Evolutionary conservation across 1,140 invertebrate species (phyloP).

Genomic region (Anastrepha obliqua): DNA sequence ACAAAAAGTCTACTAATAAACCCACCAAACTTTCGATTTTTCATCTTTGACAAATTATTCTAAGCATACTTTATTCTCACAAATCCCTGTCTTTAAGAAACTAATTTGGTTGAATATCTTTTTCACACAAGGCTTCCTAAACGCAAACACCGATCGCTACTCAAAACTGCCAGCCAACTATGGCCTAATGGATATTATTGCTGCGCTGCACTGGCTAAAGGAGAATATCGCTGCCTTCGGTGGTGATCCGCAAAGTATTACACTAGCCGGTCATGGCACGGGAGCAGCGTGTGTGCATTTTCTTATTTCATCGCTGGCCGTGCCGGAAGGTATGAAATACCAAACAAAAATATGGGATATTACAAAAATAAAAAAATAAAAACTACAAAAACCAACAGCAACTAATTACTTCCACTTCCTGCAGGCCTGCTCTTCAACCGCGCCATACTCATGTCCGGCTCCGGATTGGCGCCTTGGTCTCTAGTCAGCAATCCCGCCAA

Average conservation of each 20-base stretch:
- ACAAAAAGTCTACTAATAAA: no score
- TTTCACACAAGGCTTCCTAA: constrained; percentile 84
- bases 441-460: constrained; percentile 95
- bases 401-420: neutral
- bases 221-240: constrained; percentile 95
- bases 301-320: constrained; percentile 92
- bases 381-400: neutral
- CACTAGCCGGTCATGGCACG: constrained; percentile 94
- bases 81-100: no score
- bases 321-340: constrained; percentile 86
- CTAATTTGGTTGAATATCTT: neutral
- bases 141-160: constrained; percentile 89
- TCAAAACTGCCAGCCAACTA: constrained; percentile 92
- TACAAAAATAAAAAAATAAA: neutral
- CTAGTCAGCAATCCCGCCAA: constrained; percentile 89
- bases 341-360: constrained; percentile 34
- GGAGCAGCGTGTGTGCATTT: constrained; percentile 97
- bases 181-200: constrained; percentile 96
- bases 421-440: constrained; percentile 93
- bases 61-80: no score
- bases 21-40: no score
- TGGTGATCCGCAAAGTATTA: constrained; percentile 94
- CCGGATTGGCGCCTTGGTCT: constrained; percentile 94
- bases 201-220: constrained; percentile 94
- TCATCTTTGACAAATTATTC: no score